Evolutionary conservation across 2,888 invertebrate species (phyloP).

Genomic region (Thumatha senex): DNA sequence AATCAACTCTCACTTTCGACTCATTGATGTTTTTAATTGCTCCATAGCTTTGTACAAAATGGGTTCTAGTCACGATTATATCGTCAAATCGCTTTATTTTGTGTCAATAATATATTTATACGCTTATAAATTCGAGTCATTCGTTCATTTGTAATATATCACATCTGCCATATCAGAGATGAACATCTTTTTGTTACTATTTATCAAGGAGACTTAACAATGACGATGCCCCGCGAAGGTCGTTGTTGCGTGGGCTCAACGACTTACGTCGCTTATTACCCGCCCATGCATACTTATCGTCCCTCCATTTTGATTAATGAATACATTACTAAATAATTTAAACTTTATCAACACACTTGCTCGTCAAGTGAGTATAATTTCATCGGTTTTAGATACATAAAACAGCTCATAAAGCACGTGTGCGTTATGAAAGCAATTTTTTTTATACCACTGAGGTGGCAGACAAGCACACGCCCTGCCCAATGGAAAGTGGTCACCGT

Average conservation of each 20-base stretch:
- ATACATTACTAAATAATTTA: not conserved
- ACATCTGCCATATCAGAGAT: conserved; percentile 31
- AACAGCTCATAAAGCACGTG: too few relatives aligned
- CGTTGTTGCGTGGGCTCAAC: conserved; percentile 52
- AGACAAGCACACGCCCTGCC: too few relatives aligned
- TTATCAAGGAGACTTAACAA: conserved; percentile 41
- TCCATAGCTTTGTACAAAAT: not conserved
- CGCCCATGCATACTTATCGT: conserved; percentile 54
- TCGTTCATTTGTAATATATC: conserved; percentile 12
- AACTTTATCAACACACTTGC: too few relatives aligned
- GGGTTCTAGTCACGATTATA: not conserved
- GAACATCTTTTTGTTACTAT: conserved; percentile 30
- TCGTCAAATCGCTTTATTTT: not conserved
- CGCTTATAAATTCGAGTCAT: not conserved
- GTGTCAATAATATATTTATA: not conserved
- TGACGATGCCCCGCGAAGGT: conserved; percentile 54
- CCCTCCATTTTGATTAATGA: conserved; percentile 36
- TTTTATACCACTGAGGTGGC: too few relatives aligned
- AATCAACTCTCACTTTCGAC: conserved; percentile 30
- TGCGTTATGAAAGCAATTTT: too few relatives aligned
- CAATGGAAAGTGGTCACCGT: too few relatives aligned
- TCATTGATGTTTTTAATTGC: conserved; percentile 23
- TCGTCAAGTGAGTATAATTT: too few relatives aligned
- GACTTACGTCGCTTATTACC: conserved; percentile 40
- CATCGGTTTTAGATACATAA: too few relatives aligned